Conservation (phyloP, 1,140 invertebrate species). For the Luehdorfia chinensis region DNA sequence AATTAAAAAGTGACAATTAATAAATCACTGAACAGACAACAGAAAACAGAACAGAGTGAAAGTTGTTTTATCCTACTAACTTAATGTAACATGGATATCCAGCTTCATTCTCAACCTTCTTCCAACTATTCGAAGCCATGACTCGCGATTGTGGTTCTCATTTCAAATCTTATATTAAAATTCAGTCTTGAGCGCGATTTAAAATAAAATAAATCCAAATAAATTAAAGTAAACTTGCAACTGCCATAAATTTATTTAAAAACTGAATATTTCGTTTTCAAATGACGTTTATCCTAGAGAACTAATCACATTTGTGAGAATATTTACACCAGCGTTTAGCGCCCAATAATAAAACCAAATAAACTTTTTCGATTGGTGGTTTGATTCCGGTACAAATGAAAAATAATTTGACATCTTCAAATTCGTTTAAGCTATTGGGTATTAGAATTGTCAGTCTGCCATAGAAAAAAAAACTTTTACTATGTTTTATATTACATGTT, state of each 20-base stretch:
- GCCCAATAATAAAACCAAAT: constrained; percentile 3
- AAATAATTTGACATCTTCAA: no score
- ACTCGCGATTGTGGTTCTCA: neutral
- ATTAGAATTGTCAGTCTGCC: no score
- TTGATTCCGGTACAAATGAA: neutral
- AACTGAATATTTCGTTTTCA: neutral
- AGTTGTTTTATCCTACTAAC: constrained; percentile 60
- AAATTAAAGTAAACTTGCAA: no score
- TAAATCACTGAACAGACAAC: constrained; percentile 2
- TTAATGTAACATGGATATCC: constrained; percentile 78
- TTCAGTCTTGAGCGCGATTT: neutral
- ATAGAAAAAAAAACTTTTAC: no score
- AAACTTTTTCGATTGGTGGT: neutral
- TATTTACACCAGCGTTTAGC: neutral
- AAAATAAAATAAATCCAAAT: constrained; percentile 3
- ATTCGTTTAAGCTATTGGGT: no score
- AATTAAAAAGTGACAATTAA: constrained; percentile 13
- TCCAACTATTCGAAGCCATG: constrained; percentile 50
- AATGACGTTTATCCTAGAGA: no score
- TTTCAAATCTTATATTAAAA: neutral
- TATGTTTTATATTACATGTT: no score
- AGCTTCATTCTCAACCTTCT: constrained; percentile 77
- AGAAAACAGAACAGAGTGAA: constrained; percentile 34
- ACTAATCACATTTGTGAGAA: no score
- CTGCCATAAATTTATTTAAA: constrained; percentile 42